phyloP scores from a whole-genome alignment of 1,140 invertebrate species.

The Nephila pilipes region DNA sequence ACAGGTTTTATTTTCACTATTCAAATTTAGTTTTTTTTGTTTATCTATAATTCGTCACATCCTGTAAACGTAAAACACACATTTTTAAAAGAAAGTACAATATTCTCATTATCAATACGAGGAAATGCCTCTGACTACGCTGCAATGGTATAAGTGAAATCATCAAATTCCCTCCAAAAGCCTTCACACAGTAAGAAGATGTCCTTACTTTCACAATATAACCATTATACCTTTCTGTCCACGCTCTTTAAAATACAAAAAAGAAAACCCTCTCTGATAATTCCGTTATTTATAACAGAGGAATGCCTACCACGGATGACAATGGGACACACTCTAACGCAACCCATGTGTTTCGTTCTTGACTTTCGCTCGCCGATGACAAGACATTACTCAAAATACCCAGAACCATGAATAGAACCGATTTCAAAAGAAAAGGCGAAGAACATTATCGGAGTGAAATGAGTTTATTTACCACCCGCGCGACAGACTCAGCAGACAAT shows the following conservation, averaged over 20 bases:
- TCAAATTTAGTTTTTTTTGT: too few species aligned
- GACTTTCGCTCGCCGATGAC: conserved; percentile 14
- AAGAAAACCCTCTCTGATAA: background rate
- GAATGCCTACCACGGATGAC: background rate
- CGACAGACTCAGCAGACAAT: conserved; percentile 4
- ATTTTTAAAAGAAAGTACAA: too few species aligned
- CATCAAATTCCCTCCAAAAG: background rate
- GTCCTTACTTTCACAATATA: background rate
- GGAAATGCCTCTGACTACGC: too few species aligned
- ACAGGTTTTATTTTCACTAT: too few species aligned
- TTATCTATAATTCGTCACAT: too few species aligned
- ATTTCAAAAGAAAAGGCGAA: conserved; percentile 18
- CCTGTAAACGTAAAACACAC: too few species aligned
- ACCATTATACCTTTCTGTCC: conserved; percentile 3
- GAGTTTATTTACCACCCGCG: background rate
- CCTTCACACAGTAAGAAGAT: background rate
- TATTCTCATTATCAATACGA: too few species aligned
- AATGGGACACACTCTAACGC: background rate
- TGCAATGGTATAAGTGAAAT: background rate
- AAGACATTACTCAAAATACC: conserved; percentile 18
- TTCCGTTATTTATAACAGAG: conserved; percentile 5
- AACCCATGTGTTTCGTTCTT: conserved; percentile 12
- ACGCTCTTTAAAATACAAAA: background rate
- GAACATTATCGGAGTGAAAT: background rate
- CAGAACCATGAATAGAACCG: background rate